Evolutionary conservation across 2,113 vertebrate genomes (phyloP), one percentile per base, ranked within the genome.

Genomic region (Pleuronectes platessa): DNA sequence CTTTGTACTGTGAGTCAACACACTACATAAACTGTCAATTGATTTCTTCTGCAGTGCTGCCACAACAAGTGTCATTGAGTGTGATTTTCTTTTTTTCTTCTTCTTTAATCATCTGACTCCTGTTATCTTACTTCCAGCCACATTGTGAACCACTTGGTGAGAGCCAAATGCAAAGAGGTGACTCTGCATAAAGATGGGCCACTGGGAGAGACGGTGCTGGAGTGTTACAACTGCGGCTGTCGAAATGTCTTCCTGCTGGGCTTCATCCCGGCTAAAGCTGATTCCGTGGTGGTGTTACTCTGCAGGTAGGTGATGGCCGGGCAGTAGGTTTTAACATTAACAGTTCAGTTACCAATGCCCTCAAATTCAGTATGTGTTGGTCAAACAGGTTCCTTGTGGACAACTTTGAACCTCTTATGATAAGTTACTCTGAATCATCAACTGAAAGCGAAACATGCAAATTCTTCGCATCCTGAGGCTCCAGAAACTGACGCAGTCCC

Each of bases 101-200:
- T 60, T 60, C 15, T 60, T 60, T 64, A 51, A 13, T 61, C 0
- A 2, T 62, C 67, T 24, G 20, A 53, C 26, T 64, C 21, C 3
- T 0, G 0, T 10, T 63, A 5, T 83, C 6, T 78, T 12, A 63
- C 23, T 67, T 73, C 2, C 89, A 99, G 98, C 93, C 98, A 99
- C 92, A 99, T 99, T 63, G 98, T 99, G 74, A 99, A 99, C 77
- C 98, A 99, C 87, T 93, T 99, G 62, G 98, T 99, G 90, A 94
- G 98, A 83, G 98, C 98, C 10, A 99, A 99, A 84, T 99, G 97
- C 90, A 99, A 99, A 76, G 98, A 99, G 87, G 98, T 99, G 90
- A 99, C 98, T 0, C 95, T 99, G 79, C 98, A 99, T 87, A 99
- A 99, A 85, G 98, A 99, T 6, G 98, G 98, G 0, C 97, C 98